Base-by-base conservation (phyloP, 2,888 invertebrate species). In the Cheilosia impressa region DNA sequence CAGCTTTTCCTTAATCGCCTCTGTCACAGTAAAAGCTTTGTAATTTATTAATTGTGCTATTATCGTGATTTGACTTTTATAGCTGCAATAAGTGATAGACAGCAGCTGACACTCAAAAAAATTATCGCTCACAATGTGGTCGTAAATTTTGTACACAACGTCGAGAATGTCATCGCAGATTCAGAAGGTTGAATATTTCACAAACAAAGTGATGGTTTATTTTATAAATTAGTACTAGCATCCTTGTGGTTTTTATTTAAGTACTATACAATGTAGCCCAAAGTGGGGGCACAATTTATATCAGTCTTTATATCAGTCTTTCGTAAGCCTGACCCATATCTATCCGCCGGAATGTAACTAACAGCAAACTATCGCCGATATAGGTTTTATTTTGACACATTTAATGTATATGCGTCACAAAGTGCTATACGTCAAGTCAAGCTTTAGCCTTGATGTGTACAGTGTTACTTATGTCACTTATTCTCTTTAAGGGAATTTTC, bases 61-160 rank as follows among this genome's bases (percentile, higher is more conserved):
- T 71, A 85, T 81, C 80, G 72, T 72, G 80, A 66, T 57, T 85
- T 60, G 85, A 80, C 80, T 66, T 85, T 85, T 85, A 85, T 62
- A 52, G 62, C 73, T 43, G 41, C 66, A 72, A 62, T 85, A 85
- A 85, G 31, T 81, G 76, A 85, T 80, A 62, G 85, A 81, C 85
- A 80, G 62, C 85, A 85, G 80, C 85, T 85, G 85, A 69, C 79
- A 79, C 55, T 53, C 17, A 22, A 52, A 63, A 81, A 69, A 24
- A 52, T 71, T 71, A 78, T 78, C 63, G 43, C 22, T 50, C 41
- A 71, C 77, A 47, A 9, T 22, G 78, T 13, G 55, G 22, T 57
- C n/a, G 52, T 60, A 19, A 52, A 66, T 52, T 50, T 52, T 66
- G n/a, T 43, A 57, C 2, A 31, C 15, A 10, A 57, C 34, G 34